Conservation (phyloP, 2,888 invertebrate genomes). For the Mycalesis mineus region DNA sequence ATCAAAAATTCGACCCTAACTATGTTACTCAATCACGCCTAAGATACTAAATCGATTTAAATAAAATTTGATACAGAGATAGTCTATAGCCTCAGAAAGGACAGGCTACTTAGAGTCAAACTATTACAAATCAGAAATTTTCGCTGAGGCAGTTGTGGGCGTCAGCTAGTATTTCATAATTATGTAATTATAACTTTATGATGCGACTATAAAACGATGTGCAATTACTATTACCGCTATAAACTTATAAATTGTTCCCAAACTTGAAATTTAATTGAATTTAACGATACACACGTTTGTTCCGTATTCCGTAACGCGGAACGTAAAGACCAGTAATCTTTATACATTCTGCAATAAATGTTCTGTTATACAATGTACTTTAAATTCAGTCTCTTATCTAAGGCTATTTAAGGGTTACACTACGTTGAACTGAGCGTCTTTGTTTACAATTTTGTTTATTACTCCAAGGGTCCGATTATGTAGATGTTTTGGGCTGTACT, state of each 20-base stretch:
- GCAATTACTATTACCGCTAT: background rate
- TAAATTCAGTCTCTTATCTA: background rate
- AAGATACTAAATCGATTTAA: no score
- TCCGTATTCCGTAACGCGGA: constrained; percentile 43
- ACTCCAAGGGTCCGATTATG: background rate
- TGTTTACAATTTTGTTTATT: background rate
- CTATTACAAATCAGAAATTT: no score
- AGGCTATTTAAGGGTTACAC: background rate
- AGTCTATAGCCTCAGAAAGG: no score
- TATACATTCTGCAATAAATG: constrained; percentile 10
- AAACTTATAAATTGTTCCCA: constrained; percentile 31
- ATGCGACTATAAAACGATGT: no score
- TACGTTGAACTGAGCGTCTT: background rate
- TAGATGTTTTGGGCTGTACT: no score
- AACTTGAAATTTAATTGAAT: constrained; percentile 56
- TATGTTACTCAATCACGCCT: no score
- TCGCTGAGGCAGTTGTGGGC: no score
- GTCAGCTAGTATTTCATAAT: no score
- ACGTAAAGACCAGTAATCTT: constrained; percentile 42
- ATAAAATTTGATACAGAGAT: no score
- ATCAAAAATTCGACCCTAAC: no score
- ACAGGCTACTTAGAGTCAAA: no score
- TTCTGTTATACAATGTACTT: background rate
- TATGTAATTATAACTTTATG: no score
- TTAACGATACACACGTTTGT: constrained; percentile 52